Conservation (phyloP, 2,888 invertebrate genomes). For the Girardia tigrina region DNA sequence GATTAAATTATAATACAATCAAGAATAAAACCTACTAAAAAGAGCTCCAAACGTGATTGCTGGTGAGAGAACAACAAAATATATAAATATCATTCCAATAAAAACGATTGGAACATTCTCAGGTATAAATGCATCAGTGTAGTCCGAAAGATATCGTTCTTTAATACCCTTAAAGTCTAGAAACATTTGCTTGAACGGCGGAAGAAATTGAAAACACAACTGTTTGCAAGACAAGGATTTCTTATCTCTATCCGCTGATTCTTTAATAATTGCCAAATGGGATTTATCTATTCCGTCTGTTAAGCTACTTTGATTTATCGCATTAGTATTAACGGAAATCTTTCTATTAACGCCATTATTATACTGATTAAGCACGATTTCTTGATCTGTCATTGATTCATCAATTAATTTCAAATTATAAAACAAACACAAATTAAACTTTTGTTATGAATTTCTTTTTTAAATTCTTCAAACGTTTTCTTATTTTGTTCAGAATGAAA, state of each 20-base stretch:
- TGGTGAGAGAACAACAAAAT: constrained; percentile 34
- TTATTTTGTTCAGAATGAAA: constrained; percentile 4
- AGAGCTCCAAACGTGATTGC: constrained; percentile 36
- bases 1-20: too few species aligned
- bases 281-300: neutral
- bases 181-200: neutral
- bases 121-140: constrained; percentile 28
- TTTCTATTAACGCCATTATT: neutral
- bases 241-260: neutral
- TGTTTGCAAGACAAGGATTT: neutral
- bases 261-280: neutral
- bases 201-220: constrained; percentile 30
- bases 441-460: neutral
- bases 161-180: constrained; percentile 3
- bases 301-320: neutral
- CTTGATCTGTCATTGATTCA: neutral
- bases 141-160: constrained; percentile 31
- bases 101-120: constrained; percentile 31
- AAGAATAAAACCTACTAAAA: constrained; percentile 32
- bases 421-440: neutral
- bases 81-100: constrained; percentile 35
- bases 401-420: neutral
- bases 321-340: neutral
- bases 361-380: neutral
- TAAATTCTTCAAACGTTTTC: neutral